Evolutionary conservation across 2,888 invertebrate species (phyloP).

Genomic region (Yponomeuta cagnagella): DNA sequence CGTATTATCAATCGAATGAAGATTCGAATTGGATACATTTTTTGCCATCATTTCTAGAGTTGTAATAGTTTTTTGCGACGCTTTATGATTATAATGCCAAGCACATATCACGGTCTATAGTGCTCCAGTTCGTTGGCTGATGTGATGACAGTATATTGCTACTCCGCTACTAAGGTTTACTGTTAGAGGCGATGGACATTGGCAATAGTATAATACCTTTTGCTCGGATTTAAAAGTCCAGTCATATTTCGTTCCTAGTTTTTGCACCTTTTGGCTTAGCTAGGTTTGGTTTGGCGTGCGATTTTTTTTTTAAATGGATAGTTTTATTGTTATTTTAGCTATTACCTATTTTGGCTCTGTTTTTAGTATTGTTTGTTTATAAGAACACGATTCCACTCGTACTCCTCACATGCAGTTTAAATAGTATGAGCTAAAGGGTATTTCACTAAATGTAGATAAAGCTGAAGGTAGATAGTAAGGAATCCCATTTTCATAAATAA

Average conservation of each 20-base stretch:
- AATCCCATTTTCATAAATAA: too few relatives aligned
- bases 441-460: too few relatives aligned
- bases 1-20: neutral
- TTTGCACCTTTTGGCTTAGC: neutral
- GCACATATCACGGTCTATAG: constrained; percentile 8
- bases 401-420: too few relatives aligned
- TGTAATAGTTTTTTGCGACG: neutral
- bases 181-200: constrained; percentile 6
- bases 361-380: too few relatives aligned
- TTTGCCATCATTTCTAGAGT: neutral
- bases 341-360: too few relatives aligned
- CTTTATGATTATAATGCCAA: neutral
- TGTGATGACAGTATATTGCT: constrained; percentile 11
- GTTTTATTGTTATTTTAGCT: too few relatives aligned
- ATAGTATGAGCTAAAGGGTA: too few relatives aligned
- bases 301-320: too few relatives aligned
- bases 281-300: too few relatives aligned
- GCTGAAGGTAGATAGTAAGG: too few relatives aligned
- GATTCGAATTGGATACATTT: neutral
- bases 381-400: too few relatives aligned
- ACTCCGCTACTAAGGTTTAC: neutral
- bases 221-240: neutral
- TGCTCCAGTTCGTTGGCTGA: constrained; percentile 9
- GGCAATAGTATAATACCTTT: neutral
- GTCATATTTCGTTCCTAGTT: neutral